Base-by-base conservation (phyloP, 2,888 invertebrate species). In the Elmis aenea region DNA sequence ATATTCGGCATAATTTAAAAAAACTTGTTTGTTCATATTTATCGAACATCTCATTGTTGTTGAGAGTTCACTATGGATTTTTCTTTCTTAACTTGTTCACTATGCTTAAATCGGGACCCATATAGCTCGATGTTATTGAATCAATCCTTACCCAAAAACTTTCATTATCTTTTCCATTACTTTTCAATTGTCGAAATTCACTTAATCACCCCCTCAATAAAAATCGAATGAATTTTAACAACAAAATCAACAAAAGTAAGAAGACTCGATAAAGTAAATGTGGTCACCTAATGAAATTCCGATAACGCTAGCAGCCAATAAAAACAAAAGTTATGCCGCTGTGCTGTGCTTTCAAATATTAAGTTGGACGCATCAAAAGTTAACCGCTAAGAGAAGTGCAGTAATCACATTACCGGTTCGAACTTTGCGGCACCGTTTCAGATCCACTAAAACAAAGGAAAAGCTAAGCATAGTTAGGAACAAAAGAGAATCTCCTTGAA, bases 331-430 rank as follows among this genome's bases (percentile, higher is more conserved):
- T 26, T 35, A 33, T 26, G 33, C 28, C 22, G 22, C 24, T 34
- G 24, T 26, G 18, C 28, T 26, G 11, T 18, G 25, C 28, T 13
- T 26, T 34, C 38, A 23, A 26, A 31, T 41, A 42, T 38, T 42
- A 44, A 44, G 34, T 42, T 42, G 29, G 29, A 21, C 23, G 38
- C 41, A 42, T 45, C 42, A 38, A 31, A 42, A 44, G 43, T 37
- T 36, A 44, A 45, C 31, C 35, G 30, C 28, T 31, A 42, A 33
- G 35, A 29, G 27, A 33, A 37, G 36, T 44, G 38, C 29, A 35
- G 39, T 46, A 46, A 46, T 42, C 39, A 30, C 39, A 40, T 46
- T 46, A 46, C 39, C 31, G 34, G 33, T 46, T 41, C 32, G 37
- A 41, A 37, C 36, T 41, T 41, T 37, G 16, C 30, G 18, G 18